Evolutionary conservation across 1,140 invertebrate species (phyloP).

Genomic region (Sarcophaga bullata): DNA sequence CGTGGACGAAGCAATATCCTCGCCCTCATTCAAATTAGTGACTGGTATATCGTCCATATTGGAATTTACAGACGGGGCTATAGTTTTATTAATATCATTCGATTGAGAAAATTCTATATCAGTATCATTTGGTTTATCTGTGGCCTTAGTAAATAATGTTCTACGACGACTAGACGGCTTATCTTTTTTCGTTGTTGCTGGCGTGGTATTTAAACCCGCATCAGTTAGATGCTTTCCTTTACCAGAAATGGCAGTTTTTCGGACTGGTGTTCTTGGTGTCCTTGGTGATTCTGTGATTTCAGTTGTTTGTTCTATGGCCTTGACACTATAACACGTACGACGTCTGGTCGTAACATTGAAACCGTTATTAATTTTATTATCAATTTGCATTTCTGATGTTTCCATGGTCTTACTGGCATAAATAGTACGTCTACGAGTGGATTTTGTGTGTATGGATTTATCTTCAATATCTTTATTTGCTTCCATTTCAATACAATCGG

Average conservation of each 20-base stretch:
- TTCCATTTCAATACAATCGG: background rate
- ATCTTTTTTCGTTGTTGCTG: background rate
- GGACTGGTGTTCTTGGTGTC: background rate
- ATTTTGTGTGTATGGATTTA: conserved; percentile 4
- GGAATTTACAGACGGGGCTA: background rate
- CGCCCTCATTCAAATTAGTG: background rate
- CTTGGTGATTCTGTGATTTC: background rate
- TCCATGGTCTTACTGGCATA: conserved; percentile 7
- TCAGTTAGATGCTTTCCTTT: background rate
- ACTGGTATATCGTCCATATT: conserved; percentile 15
- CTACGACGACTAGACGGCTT: background rate
- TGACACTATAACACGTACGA: background rate
- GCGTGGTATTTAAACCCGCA: background rate
- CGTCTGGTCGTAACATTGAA: background rate
- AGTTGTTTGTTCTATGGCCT: background rate
- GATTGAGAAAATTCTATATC: no score
- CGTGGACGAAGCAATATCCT: conserved; percentile 19
- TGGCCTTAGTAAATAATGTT: conserved; percentile 33
- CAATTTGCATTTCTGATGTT: background rate
- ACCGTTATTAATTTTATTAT: no score
- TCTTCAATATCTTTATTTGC: background rate
- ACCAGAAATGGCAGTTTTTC: background rate
- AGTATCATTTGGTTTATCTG: background rate
- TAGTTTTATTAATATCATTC: background rate
- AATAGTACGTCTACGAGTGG: background rate